Evolutionary conservation across 2,113 vertebrate species (phyloP), one percentile per base, ranked within the genome.

Genomic region (Origma solitaria): DNA sequence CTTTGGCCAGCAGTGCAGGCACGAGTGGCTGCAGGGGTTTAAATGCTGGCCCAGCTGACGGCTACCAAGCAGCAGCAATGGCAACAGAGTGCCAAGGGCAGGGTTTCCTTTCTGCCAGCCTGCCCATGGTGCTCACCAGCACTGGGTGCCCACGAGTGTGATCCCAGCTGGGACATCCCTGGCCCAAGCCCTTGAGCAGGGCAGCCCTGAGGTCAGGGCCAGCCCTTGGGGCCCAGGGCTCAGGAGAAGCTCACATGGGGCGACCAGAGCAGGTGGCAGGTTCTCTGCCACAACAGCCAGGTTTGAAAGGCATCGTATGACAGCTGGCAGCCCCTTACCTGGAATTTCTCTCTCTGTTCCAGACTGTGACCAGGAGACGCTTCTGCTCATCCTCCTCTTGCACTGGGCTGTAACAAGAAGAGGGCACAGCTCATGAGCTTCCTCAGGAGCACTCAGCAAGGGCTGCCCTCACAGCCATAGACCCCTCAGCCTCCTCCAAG

Each of bases 331-430:
- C 30, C 38, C 56, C 72, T 95, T 97, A 99, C 99, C 99, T 99
- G 94, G 98, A 98, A 77, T 92, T 83, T 71, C 94, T 96, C 53
- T 98, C 97, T 51, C 96, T 86, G 95, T 98, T 98, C 98, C 99
- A 99, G 90, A 98, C 97, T 4, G 99, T 98, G 92, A 99, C 95
- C 90, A 99, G 97, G 44, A 99, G 98, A 65, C 99, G 98, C 93
- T 98, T 99, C 77, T 97, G 98, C 72, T 98, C 97, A 5, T 98
- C 98, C 45, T 95, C 95, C 64, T 98, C 97, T 38, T 92, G 96
- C 94, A 99, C 91, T 12, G 86, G 94, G 92, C 99, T 99, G 94
- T 14, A 95, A 97, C 80, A 95, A 91, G 80, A 82, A 88, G 70
- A 96, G 5, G 6, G 50, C 54, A 71, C 19, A 86, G 62, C 13